Base-by-base conservation (phyloP, 1,140 invertebrate species). In the Atta cephalotes region DNA sequence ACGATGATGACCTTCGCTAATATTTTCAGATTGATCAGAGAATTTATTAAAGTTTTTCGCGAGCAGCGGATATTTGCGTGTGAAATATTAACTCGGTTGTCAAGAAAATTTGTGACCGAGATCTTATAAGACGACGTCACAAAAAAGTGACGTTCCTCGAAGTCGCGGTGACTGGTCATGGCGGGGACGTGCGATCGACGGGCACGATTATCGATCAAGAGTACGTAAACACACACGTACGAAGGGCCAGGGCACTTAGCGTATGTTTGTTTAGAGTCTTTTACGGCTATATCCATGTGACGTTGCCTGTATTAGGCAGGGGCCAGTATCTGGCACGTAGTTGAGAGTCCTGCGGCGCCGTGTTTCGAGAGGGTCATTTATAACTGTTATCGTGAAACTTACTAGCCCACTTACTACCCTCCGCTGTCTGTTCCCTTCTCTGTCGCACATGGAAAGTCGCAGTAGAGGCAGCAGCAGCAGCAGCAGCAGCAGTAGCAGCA, bases 321-420 rank as follows among this genome's bases (percentile, higher is more conserved):
- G 87, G 86, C 88, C 77, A 90, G 81, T 81, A 77, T 90, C 86
- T 90, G 89, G 89, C 58, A 56, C 66, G 49, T 65, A 45, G 80
- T 56, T 86, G 79, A 82, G 89, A 87, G 88, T 86, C 86, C 70
- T 84, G 79, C 86, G 89, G 89, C 89, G 89, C 89, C 89, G 77
- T 51, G 86, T 77, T 90, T 90, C 89, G 86, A 90, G 89, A 90
- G 89, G 86, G 89, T 90, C 89, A 90, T 90, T 90, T 90, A 90
- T 90, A 90, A 90, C 89, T 90, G 89, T 90, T 90, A 90, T 90
- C 89, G 89, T 53, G 89, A 90, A 89, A 90, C 89, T 90, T 90
- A 90, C 89, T 90, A 90, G 89, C 88, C 89, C 89, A 90, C 89
- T 90, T 90, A 90, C 89, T 90, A 90, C 88, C 85, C 89, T 87